Evolutionary conservation across 2,888 invertebrate genomes (phyloP).

Genomic region (Netelia inedita): DNA sequence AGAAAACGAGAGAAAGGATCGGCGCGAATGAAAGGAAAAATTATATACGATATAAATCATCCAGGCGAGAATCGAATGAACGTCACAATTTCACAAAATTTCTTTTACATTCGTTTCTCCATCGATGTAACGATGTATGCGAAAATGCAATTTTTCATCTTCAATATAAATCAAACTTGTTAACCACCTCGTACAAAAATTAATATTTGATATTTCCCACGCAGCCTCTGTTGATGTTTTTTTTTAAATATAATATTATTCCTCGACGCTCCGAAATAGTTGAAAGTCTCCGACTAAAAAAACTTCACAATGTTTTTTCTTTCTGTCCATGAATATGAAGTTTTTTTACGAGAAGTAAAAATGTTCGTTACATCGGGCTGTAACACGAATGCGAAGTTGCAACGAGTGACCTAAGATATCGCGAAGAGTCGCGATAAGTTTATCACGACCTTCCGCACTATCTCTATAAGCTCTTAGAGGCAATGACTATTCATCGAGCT

Average conservation of each 20-base stretch:
- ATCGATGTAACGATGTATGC: conserved; percentile 12
- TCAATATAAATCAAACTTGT: not conserved
- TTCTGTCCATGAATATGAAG: too few species aligned
- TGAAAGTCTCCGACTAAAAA: too few species aligned
- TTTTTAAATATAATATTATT: too few species aligned
- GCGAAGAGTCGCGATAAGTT: not conserved
- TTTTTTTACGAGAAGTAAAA: too few species aligned
- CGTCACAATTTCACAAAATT: conserved; percentile 9
- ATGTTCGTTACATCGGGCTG: not conserved
- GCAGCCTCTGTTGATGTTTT: too few species aligned
- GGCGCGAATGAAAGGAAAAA: conserved; percentile 28
- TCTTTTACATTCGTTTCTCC: not conserved
- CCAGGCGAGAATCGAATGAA: conserved; percentile 15
- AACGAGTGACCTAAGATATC: not conserved
- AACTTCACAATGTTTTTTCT: too few species aligned
- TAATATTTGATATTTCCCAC: not conserved
- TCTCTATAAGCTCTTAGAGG: not conserved
- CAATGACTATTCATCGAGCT: not conserved
- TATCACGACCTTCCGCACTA: not conserved
- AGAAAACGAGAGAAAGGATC: conserved; percentile 28
- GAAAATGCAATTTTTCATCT: not conserved
- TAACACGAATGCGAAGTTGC: not conserved
- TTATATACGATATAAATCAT: conserved; percentile 49
- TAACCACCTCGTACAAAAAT: not conserved
- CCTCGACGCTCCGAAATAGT: too few species aligned